phyloP scores from a whole-genome alignment of 2,888 invertebrate species.

The Drosophila kanekoi region DNA sequence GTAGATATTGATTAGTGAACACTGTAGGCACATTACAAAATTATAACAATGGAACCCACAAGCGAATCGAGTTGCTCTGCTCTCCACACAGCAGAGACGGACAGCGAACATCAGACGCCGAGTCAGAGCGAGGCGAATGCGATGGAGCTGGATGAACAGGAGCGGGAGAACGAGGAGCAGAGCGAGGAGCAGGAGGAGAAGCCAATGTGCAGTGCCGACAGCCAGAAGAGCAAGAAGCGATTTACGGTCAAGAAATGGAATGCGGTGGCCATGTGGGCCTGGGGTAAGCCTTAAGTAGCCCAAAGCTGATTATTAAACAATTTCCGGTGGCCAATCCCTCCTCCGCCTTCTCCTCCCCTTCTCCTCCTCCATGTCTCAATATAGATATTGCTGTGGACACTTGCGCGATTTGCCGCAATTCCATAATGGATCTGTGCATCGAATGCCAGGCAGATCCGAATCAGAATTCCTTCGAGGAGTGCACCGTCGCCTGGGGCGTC shows the following conservation, averaged over 20 bases:
- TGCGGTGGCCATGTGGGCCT: constrained; percentile 99
- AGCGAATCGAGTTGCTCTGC: constrained; percentile 31
- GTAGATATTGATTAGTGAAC: constrained; percentile 4
- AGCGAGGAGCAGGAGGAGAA: constrained; percentile 27
- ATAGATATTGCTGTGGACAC: constrained; percentile 87
- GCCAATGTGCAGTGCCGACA: constrained; percentile 47
- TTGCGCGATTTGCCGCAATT: constrained; percentile 59
- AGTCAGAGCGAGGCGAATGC: not conserved
- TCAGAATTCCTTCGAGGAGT: constrained; percentile 97
- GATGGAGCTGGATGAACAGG: not conserved
- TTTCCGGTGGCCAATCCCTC: constrained; percentile 46
- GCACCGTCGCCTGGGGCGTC: constrained; percentile 99
- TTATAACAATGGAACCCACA: constrained; percentile 32
- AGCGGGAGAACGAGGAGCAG: constrained; percentile 18
- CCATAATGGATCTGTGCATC: constrained; percentile 57
- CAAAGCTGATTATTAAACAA: constrained; percentile 63
- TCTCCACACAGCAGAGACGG: constrained; percentile 13
- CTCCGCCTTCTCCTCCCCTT: not conserved
- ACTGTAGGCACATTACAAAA: constrained; percentile 25
- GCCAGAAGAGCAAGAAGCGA: constrained; percentile 87
- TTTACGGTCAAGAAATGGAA: constrained; percentile 99
- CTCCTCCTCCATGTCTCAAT: not conserved
- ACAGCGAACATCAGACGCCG: constrained; percentile 20
- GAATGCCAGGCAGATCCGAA: constrained; percentile 83
- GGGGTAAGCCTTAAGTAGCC: constrained; percentile 86